These are phyloP conservation scores for Scarus forsteni DNA, from an alignment of 2,797 vertebrate genomes.

Conservation along the genomic window DNA sequence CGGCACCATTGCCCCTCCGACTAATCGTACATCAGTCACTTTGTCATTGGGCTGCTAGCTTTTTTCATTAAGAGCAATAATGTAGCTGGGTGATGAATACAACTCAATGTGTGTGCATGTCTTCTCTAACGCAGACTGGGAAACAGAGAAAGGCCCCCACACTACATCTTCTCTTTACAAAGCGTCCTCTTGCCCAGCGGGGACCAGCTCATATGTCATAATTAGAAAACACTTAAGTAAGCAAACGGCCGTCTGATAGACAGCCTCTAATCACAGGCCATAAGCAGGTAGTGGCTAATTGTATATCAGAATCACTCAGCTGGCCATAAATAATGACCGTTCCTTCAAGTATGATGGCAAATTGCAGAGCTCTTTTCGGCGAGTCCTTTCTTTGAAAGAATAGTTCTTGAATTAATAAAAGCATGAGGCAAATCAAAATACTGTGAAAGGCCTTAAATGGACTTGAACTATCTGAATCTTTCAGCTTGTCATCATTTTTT, in stretches of 20 bases:
- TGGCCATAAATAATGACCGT: conserved; percentile 86
- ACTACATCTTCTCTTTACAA: conserved; percentile 92
- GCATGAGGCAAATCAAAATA: conserved; percentile 65
- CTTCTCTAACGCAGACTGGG: conserved; percentile 86
- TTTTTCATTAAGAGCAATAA: conserved; percentile 95
- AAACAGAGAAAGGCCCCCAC: conserved; percentile 82
- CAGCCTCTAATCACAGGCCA: conserved; percentile 85
- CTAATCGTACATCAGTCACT: conserved; percentile 94
- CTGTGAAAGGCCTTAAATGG: conserved; percentile 74
- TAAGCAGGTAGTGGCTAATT: conserved; percentile 90
- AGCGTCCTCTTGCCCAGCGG: conserved; percentile 92
- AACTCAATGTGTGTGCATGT: conserved; percentile 59
- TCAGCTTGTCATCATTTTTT: conserved; percentile 69
- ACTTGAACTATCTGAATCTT: conserved; percentile 65
- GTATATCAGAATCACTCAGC: conserved; percentile 87
- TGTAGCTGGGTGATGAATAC: conserved; percentile 92
- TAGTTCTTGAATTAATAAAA: conserved; percentile 81
- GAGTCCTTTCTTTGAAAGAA: conserved; percentile 76
- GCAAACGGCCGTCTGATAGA: conserved; percentile 86
- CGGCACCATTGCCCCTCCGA: conserved; percentile 72
- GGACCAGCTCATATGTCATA: conserved; percentile 94
- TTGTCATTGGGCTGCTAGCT: conserved; percentile 91
- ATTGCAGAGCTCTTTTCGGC: conserved; percentile 79
- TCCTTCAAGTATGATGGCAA: conserved; percentile 81
- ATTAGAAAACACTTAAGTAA: conserved; percentile 99